These are phyloP conservation scores for Papilio dardanus DNA, from an alignment of 1,140 invertebrate genomes.

Conservation along the genomic window DNA sequence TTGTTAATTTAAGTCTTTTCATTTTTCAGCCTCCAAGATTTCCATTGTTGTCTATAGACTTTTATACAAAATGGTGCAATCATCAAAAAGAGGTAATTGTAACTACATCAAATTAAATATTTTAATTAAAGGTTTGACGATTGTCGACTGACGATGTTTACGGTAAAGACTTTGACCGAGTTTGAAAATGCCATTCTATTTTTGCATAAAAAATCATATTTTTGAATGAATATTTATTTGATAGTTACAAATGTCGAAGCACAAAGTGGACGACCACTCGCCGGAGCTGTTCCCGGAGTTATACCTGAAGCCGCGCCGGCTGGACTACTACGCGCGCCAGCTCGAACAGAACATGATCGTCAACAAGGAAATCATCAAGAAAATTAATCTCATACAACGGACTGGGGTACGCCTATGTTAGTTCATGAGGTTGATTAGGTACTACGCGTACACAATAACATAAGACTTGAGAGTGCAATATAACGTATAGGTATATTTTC, in stretches of 20 bases:
- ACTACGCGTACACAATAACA: background rate
- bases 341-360: slow-evolving; percentile 73
- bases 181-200: no score
- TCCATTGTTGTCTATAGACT: slow-evolving; percentile 64
- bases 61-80: slow-evolving; percentile 73
- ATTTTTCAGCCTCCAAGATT: slow-evolving; percentile 69
- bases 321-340: slow-evolving; percentile 69
- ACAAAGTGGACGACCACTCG: slow-evolving; percentile 67
- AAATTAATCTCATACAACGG: slow-evolving; percentile 74
- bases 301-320: slow-evolving; percentile 71
- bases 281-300: slow-evolving; percentile 73
- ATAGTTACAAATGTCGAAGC: slow-evolving; percentile 64
- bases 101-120: background rate
- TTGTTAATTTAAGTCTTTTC: slow-evolving; percentile 36
- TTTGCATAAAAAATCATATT: background rate
- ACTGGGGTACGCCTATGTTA: slow-evolving; percentile 58
- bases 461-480: background rate
- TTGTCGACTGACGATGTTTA: no score
- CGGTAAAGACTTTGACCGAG: no score
- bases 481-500: no score
- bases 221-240: background rate
- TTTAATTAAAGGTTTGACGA: background rate
- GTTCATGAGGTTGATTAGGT: background rate
- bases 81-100: slow-evolving; percentile 71
- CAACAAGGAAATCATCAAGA: slow-evolving; percentile 72